Conservation (phyloP, 1,140 invertebrate genomes). For the Drosophila asahinai region DNA sequence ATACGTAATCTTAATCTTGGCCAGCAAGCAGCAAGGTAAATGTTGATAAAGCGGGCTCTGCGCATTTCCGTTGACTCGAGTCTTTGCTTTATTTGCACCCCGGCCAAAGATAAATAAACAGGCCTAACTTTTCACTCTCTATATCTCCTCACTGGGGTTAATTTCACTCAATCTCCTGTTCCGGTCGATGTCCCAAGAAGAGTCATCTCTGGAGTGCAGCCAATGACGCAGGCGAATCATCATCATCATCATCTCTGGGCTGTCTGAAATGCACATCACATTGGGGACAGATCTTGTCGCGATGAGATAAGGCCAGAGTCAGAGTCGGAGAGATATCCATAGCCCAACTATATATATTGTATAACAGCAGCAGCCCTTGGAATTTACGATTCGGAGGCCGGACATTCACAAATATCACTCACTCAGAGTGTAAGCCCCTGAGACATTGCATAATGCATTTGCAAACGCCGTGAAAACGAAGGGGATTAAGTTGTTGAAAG, state of each 20-base stretch:
- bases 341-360: constrained; percentile 7
- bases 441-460: constrained; percentile 9
- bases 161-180: constrained; percentile 20
- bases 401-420: constrained; percentile 18
- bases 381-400: constrained; percentile 24
- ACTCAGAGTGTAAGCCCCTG: neutral
- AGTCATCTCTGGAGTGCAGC: constrained; percentile 12
- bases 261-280: constrained; percentile 34
- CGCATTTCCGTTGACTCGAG: constrained; percentile 75
- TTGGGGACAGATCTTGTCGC: constrained; percentile 27
- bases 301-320: neutral
- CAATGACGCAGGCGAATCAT: constrained; percentile 28
- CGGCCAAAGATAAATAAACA: constrained; percentile 36
- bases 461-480: neutral
- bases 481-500: neutral
- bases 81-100: constrained; percentile 70
- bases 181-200: neutral
- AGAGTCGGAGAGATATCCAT: neutral
- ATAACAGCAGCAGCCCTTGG: constrained; percentile 16
- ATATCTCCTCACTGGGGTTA: neutral
- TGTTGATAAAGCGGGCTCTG: constrained; percentile 61
- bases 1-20: constrained; percentile 60
- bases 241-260: neutral
- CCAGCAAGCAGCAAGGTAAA: constrained; percentile 39
- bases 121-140: neutral